Conservation (phyloP, 92 coral and sea anemone genomes). For the Virgularia gustaviana region DNA sequence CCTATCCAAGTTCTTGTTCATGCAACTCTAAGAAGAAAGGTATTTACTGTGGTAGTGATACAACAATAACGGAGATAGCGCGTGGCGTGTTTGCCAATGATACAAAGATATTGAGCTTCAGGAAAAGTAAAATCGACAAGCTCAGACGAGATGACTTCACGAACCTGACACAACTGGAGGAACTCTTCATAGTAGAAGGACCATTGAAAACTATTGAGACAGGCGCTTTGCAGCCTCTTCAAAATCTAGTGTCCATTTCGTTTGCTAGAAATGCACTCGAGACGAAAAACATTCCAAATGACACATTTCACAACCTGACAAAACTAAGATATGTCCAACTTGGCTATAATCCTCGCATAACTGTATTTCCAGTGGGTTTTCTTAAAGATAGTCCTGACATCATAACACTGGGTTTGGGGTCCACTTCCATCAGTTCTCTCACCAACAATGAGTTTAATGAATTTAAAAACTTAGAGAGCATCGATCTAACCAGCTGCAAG, state of each 20-base stretch:
- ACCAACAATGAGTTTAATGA: not conserved
- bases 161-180: not conserved
- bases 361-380: not conserved
- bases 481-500: not conserved
- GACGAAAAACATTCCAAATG: not conserved
- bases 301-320: not conserved
- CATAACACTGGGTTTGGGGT: too few species aligned
- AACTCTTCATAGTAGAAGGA: not conserved
- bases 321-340: not conserved
- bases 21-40: not conserved
- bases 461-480: not conserved
- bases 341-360: not conserved
- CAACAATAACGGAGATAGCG: not conserved
- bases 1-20: not conserved
- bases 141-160: not conserved
- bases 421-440: too few species aligned
- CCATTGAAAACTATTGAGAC: not conserved
- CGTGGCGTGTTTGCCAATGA: constrained; percentile 7
- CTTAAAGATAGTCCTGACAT: not conserved
- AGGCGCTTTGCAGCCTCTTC: constrained; percentile 3
- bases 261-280: not conserved
- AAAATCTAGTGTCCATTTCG: not conserved
- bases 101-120: not conserved
- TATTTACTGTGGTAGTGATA: not conserved
- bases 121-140: not conserved